phyloP scores from a whole-genome alignment of 2,113 vertebrate species.

The Periophthalmodon schlosseri region DNA sequence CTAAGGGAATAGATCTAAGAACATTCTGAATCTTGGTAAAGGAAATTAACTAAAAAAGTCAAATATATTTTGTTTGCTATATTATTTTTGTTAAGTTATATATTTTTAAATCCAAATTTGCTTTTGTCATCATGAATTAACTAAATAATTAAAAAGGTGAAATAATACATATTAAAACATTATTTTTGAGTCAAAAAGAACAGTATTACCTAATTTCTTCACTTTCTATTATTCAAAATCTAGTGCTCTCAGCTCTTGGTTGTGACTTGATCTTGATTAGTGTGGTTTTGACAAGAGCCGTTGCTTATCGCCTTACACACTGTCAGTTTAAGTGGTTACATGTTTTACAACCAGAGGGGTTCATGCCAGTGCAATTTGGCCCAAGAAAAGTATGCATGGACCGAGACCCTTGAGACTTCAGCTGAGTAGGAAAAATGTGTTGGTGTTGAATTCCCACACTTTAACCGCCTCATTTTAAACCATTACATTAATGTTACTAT shows the following conservation, averaged over 20 bases:
- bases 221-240: not conserved
- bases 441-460: not conserved
- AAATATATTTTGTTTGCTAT: no score
- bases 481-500: slow-evolving; percentile 8
- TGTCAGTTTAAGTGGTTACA: not conserved
- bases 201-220: not conserved
- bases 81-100: no score
- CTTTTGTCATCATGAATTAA: no score
- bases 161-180: no score
- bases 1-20: no score
- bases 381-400: not conserved
- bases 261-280: not conserved
- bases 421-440: slow-evolving; percentile 2
- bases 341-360: slow-evolving; percentile 1
- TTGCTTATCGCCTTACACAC: not conserved
- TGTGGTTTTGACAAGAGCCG: not conserved
- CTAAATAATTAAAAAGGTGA: no score
- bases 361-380: slow-evolving; percentile 9
- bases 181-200: no score
- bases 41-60: no score
- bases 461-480: slow-evolving; percentile 21
- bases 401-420: not conserved
- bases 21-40: no score
- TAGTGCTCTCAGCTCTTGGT: not conserved
- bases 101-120: no score